phyloP scores from a whole-genome alignment of 2,888 invertebrate species.

The Phyto melanocephala region DNA sequence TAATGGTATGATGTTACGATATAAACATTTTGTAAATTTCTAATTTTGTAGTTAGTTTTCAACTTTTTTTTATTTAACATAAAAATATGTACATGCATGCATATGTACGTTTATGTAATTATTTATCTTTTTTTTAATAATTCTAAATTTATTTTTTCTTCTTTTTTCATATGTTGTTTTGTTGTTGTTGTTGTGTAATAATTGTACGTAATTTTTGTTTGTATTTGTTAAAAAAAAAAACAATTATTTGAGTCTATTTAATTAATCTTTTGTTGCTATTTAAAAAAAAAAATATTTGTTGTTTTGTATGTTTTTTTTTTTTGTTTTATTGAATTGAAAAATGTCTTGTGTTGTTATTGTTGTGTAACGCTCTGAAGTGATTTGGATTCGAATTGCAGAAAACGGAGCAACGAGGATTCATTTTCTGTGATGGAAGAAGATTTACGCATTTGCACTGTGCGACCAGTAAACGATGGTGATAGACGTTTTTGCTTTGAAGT shows the following conservation, averaged over 20 bases:
- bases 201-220: constrained; percentile 38
- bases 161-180: constrained; percentile 56
- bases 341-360: constrained; percentile 67
- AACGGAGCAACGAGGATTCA: constrained; percentile 89
- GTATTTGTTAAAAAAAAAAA: constrained; percentile 40
- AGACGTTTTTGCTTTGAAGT: constrained; percentile 97
- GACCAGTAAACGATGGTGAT: constrained; percentile 92
- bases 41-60: constrained; percentile 34
- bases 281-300: constrained; percentile 46
- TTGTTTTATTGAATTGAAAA: constrained; percentile 58
- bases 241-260: constrained; percentile 41
- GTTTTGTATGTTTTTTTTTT: constrained; percentile 63
- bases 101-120: neutral
- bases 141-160: constrained; percentile 58
- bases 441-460: constrained; percentile 94
- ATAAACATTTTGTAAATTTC: neutral
- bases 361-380: constrained; percentile 78
- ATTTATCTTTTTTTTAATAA: constrained; percentile 45
- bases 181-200: constrained; percentile 50
- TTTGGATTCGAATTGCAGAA: constrained; percentile 81
- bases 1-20: neutral
- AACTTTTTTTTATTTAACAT: constrained; percentile 36
- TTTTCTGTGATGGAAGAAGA: constrained; percentile 99
- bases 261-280: constrained; percentile 58
- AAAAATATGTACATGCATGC: too few relatives aligned